Evolutionary conservation across 2,113 vertebrate species (phyloP).

Genomic region (Corythornis vintsioides): DNA sequence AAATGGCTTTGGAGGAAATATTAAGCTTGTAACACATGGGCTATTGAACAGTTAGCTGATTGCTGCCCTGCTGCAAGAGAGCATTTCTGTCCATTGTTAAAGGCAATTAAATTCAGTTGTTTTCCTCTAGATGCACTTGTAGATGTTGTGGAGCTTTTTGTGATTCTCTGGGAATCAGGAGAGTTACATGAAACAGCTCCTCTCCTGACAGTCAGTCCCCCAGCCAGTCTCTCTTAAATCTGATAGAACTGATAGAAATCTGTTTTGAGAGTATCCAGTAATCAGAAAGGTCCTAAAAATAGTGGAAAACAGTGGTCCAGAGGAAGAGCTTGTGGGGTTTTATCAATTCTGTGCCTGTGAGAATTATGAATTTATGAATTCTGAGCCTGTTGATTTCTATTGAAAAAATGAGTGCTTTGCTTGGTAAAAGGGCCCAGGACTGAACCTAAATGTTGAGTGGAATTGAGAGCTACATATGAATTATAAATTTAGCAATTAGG

Average conservation of each 20-base stretch:
- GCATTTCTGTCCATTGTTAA: neutral
- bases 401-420: neutral
- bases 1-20: neutral
- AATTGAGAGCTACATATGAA: neutral
- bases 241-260: neutral
- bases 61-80: neutral
- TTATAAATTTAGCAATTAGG: neutral
- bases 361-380: neutral
- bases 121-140: neutral
- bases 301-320: neutral
- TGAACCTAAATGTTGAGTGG: neutral
- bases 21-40: neutral
- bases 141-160: neutral
- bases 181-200: neutral
- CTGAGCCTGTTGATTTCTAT: neutral
- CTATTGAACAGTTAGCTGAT: neutral
- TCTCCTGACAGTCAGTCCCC: neutral
- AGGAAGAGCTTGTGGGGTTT: neutral
- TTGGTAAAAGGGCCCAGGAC: neutral
- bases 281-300: neutral
- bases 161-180: neutral
- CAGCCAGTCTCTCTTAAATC: neutral
- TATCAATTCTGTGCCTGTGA: neutral
- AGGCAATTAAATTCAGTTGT: neutral
- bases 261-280: neutral